Conservation (phyloP, 2,888 invertebrate genomes). For the Aleiodes alternator region DNA sequence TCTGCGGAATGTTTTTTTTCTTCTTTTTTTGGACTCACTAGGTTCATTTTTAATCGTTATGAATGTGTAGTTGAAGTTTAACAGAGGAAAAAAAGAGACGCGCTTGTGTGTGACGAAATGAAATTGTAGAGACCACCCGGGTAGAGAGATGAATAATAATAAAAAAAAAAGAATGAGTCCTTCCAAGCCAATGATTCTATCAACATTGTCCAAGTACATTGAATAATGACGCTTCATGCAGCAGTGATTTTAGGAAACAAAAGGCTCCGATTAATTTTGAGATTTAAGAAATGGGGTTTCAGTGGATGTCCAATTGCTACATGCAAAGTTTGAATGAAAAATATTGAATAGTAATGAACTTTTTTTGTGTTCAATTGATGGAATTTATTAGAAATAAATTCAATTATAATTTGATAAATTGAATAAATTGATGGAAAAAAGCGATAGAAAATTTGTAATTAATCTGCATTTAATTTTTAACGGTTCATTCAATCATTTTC, state of each 20-base stretch:
- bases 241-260: slow-evolving; percentile 7
- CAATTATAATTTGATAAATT: too few relatives aligned
- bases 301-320: too few relatives aligned
- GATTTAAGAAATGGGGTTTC: too few relatives aligned
- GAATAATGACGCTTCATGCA: slow-evolving; percentile 35
- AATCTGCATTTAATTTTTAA: too few relatives aligned
- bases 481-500: too few relatives aligned
- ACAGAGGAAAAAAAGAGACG: neutral
- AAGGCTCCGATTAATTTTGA: neutral
- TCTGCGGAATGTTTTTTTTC: slow-evolving; percentile 6
- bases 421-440: too few relatives aligned
- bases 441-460: too few relatives aligned
- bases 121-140: slow-evolving; percentile 45
- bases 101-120: slow-evolving; percentile 9
- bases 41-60: slow-evolving; percentile 13
- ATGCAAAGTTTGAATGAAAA: too few relatives aligned
- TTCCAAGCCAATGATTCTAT: slow-evolving; percentile 25
- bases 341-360: too few relatives aligned
- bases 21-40: neutral
- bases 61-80: neutral
- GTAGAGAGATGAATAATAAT: slow-evolving; percentile 10
- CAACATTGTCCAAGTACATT: slow-evolving; percentile 18
- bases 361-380: too few relatives aligned
- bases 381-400: too few relatives aligned
- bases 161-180: slow-evolving; percentile 26